phyloP scores from a whole-genome alignment of 2,888 invertebrate species.

The Gerris lacustris region DNA sequence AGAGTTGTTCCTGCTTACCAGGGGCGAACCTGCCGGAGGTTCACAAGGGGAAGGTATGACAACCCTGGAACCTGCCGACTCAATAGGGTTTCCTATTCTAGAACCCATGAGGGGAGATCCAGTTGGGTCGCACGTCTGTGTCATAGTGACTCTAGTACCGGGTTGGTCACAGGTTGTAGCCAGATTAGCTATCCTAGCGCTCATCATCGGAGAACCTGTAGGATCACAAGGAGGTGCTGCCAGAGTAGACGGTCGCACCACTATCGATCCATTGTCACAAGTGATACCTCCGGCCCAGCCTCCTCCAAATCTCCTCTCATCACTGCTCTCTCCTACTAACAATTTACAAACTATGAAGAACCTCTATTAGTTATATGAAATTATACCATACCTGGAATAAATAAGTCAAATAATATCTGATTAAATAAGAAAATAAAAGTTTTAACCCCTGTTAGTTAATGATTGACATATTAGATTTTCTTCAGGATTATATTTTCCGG shows the following conservation, averaged over 20 bases:
- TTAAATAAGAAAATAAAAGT: too few species aligned
- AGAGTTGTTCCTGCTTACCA: not conserved
- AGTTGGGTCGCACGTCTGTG: not conserved
- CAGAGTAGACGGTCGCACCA: not conserved
- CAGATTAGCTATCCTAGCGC: not conserved
- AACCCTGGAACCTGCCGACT: too few species aligned
- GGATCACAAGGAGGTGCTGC: not conserved
- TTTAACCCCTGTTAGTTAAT: too few species aligned
- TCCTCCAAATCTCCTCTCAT: not conserved
- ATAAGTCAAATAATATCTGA: too few species aligned
- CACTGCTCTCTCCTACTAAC: not conserved
- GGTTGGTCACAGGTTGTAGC: not conserved
- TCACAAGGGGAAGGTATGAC: not conserved
- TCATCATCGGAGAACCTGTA: not conserved
- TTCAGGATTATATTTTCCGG: too few species aligned
- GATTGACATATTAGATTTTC: too few species aligned
- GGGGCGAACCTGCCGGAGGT: not conserved
- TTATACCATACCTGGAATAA: too few species aligned
- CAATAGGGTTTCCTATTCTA: not conserved
- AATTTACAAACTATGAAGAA: too few species aligned
- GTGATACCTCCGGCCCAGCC: not conserved
- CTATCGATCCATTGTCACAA: not conserved
- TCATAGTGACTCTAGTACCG: too few species aligned
- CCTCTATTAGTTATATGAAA: too few species aligned
- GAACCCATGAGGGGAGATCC: not conserved